These are phyloP conservation scores for Dasyurus viverrinus DNA, from an alignment of 2,113 vertebrate genomes.

Conservation along the genomic window DNA sequence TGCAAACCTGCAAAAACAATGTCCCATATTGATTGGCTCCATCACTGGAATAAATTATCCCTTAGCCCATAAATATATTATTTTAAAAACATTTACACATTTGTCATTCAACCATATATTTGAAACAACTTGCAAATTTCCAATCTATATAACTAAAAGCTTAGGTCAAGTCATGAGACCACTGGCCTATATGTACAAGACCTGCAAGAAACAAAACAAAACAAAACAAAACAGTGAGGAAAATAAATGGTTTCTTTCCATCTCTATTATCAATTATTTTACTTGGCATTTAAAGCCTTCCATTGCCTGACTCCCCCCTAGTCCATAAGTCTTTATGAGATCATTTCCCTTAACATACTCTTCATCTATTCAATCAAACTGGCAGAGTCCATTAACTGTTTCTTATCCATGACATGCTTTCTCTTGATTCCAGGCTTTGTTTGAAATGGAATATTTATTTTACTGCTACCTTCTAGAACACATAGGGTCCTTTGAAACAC, in stretches of 20 bases:
- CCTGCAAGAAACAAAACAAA: neutral
- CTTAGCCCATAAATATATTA: constrained; percentile 31
- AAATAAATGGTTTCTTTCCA: neutral
- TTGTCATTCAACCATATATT: neutral
- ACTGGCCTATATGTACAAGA: neutral
- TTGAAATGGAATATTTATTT: neutral
- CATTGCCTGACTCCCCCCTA: neutral
- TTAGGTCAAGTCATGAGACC: constrained; percentile 12
- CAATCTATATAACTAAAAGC: neutral
- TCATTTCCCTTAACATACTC: neutral
- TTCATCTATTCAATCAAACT: neutral
- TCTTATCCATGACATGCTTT: neutral
- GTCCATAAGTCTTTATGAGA: neutral
- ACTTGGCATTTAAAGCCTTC: neutral
- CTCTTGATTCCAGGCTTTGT: neutral
- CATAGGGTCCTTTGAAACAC: no score
- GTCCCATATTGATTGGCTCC: constrained; percentile 32
- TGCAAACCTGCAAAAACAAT: constrained; percentile 48
- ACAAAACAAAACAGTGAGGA: neutral
- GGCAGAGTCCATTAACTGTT: neutral
- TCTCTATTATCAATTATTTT: neutral
- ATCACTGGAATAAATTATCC: constrained; percentile 57
- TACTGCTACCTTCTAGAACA: neutral
- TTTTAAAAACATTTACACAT: neutral
- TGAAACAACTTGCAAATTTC: neutral